A percentile compares a stretch with the other conserved stretches of the same genome.
Conservation (phyloP, 2,797 vertebrate species). For the Fringilla coelebs region DNA sequence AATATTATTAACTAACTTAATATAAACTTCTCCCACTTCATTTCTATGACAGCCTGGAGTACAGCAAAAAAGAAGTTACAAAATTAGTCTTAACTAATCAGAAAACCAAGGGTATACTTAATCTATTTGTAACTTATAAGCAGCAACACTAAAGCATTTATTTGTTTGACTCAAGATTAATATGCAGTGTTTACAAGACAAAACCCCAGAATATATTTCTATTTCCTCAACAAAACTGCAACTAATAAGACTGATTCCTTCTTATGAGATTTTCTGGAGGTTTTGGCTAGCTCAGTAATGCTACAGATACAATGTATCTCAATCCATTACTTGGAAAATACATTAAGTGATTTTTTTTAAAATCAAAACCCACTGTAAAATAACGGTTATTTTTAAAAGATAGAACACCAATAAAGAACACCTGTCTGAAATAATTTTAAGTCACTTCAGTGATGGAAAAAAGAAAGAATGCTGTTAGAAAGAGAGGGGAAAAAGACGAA, state of each 20-base stretch:
- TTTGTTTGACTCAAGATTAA: not conserved
- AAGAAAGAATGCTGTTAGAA: not conserved
- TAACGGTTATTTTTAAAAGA: not conserved
- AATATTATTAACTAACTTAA: conserved; percentile 12
- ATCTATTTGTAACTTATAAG: not conserved
- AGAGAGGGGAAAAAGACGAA: not conserved
- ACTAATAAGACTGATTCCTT: not conserved
- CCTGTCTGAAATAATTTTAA: not conserved
- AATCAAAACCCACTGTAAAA: not conserved
- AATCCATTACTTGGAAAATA: not conserved
- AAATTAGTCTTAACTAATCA: not conserved
- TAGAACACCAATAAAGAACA: not conserved
- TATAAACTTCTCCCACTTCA: not conserved
- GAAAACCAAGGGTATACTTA: not conserved
- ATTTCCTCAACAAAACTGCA: not conserved
- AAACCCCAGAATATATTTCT: not conserved
- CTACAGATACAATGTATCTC: not conserved
- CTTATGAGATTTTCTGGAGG: not conserved
- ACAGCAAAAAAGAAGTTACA: not conserved
- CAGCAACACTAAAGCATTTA: not conserved
- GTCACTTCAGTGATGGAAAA: not conserved
- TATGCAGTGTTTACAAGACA: not conserved
- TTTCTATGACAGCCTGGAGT: not conserved
- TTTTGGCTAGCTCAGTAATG: not conserved
- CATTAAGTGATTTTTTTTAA: not conserved